Base-by-base conservation (phyloP, 2,797 vertebrate species). In the Scolopax bukidnonensis region DNA sequence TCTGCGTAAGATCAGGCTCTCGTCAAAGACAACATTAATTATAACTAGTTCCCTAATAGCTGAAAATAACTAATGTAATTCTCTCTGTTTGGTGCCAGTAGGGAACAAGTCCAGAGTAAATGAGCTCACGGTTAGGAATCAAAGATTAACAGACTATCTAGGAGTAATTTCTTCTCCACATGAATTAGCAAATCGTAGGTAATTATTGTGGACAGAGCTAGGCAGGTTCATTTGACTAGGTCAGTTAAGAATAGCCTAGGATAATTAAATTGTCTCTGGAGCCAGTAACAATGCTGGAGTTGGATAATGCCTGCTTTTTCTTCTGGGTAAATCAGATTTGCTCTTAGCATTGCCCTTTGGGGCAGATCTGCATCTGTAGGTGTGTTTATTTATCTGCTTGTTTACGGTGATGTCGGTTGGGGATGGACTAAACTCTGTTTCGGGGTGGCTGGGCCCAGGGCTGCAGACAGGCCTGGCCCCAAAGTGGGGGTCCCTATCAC, bases 161-260 rank as follows among this genome's bases (percentile, higher is more conserved):
- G 93, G 95, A 96, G 91, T 91, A 93, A 96, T 97, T 96, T 95
- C 94, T 95, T 84, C 95, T 95, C 94, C 90, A 90, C 85, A 19
- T 57, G 94, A 96, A 96, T 96, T 96, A 97, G 90, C 91, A 96
- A 95, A 95, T 88, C 2, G 15, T 74, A 60, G 93, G 94, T 95
- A 96, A 96, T 96, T 94, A 93, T 38, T 90, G 88, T 90, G 93
- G 96, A 93, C 95, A 95, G 80, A 95, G 90, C 86, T 68, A 41
- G 94, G 84, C 86, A 95, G 90, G 94, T 96, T 95, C 90, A 90
- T 91, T 91, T 95, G 79, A 89, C 94, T 77, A 93, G 94, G 91
- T 96, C 91, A 89, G 84, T 95, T 95, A 95, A 89, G 96, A 97
- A 85, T 47, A 95, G 93, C 70, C 93, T 45, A 19, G 60, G 79